Evolutionary conservation across 2,888 invertebrate genomes (phyloP), one percentile per base, ranked within the genome.

Genomic region (Cetonia aurata): DNA sequence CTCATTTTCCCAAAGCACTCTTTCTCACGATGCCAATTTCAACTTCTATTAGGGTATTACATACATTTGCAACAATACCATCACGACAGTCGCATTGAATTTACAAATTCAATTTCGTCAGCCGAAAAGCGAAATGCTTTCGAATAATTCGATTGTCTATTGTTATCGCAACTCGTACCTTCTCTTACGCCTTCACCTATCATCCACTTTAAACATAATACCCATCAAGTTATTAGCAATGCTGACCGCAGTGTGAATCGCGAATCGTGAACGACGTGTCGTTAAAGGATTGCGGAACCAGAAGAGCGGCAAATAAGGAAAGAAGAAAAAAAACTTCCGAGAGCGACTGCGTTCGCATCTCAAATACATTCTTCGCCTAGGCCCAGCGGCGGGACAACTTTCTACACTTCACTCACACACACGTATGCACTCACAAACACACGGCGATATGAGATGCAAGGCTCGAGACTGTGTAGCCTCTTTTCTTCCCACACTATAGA

Each of bases 281-380:
- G 33, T 33, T 15, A 48, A n/a, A 46, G 15, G 13, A 46, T 65
- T 15, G 62, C 62, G 62, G 62, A 65, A 65, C 17, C 44, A 50
- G 33, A 60, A 48, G 48, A 31, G 9, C 13, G 46, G 25, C n/a
- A 9, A 59, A 50, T 50, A 50, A 50, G 15, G 9, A 50, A 50
- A 50, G 19, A 44, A 48, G 25, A 25, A 4, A 31, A 48, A 62
- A 62, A 33, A 41, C 62, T 65, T 65, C 62, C 62, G 59, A 59
- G 59, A 59, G 59, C 37, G 50, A 65, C 50, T 65, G 44, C 62
- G 53, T 12, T 55, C 69, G 33, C 60, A 69, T 70, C 76, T 75
- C 67, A 74, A 75, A 42, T 71, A 73, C 70, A 72, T 71, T 69
- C 76, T 75, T 67, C 33, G 37, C 37, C 50, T 53, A 68, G 42